Percentiles rank a stretch among this genome's conserved stretches.
phyloP scores from a whole-genome alignment of 2,113 vertebrate genomes.

The Suricata suricatta region DNA sequence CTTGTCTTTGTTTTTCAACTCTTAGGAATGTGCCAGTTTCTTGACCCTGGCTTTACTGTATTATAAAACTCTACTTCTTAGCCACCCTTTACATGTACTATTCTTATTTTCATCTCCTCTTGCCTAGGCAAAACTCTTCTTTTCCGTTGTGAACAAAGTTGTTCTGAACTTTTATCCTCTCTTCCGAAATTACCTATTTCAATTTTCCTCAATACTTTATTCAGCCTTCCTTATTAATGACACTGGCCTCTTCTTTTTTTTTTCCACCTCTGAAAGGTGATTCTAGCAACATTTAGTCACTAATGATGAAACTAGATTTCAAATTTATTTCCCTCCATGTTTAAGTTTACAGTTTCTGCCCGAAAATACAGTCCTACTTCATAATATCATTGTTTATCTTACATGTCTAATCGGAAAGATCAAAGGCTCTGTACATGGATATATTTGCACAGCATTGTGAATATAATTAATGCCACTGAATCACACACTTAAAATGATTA shows the following conservation, averaged over 20 bases:
- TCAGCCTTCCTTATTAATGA: not conserved
- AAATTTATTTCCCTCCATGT: not conserved
- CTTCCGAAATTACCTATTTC: not conserved
- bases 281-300: not conserved
- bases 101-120: not conserved
- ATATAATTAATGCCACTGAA: not conserved
- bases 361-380: not conserved
- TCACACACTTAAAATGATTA: not conserved
- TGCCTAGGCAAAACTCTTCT: not conserved
- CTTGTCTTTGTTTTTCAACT: not conserved
- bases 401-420: not conserved
- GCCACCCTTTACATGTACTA: not conserved
- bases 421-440: not conserved
- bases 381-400: not conserved
- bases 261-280: not conserved
- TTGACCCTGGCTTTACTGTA: not conserved
- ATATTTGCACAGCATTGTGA: not conserved
- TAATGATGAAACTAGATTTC: not conserved
- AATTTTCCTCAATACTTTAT: not conserved
- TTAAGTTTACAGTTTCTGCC: not conserved
- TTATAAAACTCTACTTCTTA: not conserved
- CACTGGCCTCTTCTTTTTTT: not conserved
- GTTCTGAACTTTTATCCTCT: not conserved
- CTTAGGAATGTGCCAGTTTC: not conserved
- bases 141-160: not conserved